Base-by-base conservation (phyloP, 2,797 vertebrate genomes). In the Bradypodion ventrale region DNA sequence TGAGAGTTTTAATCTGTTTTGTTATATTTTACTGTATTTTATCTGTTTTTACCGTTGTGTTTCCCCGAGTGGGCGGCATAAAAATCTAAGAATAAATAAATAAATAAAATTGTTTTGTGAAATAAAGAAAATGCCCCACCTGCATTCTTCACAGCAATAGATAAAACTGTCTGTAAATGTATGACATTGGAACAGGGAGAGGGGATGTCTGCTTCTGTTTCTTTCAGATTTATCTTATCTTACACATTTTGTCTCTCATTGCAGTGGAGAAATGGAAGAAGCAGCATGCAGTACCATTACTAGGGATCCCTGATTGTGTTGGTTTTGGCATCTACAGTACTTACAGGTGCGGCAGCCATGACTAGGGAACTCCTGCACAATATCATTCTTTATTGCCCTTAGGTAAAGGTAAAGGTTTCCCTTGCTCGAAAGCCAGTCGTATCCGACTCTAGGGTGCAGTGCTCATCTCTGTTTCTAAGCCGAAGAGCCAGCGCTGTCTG, bases 261-360 rank as follows among this genome's bases (percentile, higher is more conserved):
- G 5, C 66, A 99, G 98, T 99, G 93, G 97, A 96, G 62, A 98
- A 97, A 84, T 99, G 98, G 98, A 96, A 97, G 93, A 99, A 97
- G 91, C 86, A 87, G 42, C 91, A 93, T 72, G 94, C 92, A 0
- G 80, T 96, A 88, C 96, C 97, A 0, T 95, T 97, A 21, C 95
- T 99, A 78, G 98, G 98, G 75, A 95, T 99, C 90, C 98, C 98
- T 59, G 91, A 89, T 27, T 99, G 98, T 3, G 1, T 96, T 19
- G 97, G 98, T 42, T 99, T 99, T 86, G 98, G 98, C 77, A 76
- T 96, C 63, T 96, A 98, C 93, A 95, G 97, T 49, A 93, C 90
- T 12, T 97, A 98, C 95, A 98, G 98, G 98, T 99, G 88, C 95
- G 95, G 87, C 16, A 78, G 40, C 52, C 19, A 49, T 1, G 15